Conservation (phyloP, 2,113 vertebrate species). For the Leiothrix lutea region DNA sequence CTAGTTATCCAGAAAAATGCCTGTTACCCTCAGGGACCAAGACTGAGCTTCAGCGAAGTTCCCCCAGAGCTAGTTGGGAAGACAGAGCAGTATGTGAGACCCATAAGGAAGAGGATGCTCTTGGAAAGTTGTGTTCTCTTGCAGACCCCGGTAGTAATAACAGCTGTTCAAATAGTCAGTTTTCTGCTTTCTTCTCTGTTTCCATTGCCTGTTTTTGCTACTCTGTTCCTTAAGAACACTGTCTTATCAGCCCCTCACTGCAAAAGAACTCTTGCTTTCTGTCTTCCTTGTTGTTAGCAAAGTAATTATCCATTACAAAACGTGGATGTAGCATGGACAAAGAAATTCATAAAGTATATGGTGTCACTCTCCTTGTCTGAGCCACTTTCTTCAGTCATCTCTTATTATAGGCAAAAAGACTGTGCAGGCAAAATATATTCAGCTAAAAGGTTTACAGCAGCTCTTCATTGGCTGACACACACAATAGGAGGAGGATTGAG, state of each 20-base stretch:
- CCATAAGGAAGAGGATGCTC: not conserved
- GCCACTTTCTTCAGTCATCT: not conserved
- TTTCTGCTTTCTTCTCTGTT: not conserved
- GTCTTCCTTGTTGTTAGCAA: not conserved
- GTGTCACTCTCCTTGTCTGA: not conserved
- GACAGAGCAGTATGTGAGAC: not conserved
- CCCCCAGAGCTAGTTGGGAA: not conserved
- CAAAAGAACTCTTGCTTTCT: not conserved
- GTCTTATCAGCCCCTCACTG: not conserved
- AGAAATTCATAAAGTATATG: not conserved
- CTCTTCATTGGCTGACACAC: not conserved
- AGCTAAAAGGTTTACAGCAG: not conserved
- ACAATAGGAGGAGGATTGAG: not conserved
- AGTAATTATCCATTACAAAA: not conserved
- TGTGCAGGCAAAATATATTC: not conserved
- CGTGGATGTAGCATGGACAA: not conserved
- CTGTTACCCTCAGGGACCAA: not conserved
- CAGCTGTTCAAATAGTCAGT: not conserved
- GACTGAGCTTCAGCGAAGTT: not conserved
- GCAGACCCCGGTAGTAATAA: not conserved
- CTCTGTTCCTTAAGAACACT: not conserved
- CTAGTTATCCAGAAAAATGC: not conserved
- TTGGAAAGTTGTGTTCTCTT: not conserved
- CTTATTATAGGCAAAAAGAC: not conserved
- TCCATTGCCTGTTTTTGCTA: not conserved